Evolutionary conservation across 2,888 invertebrate species (phyloP).

Genomic region (Drosophila vallismaia): DNA sequence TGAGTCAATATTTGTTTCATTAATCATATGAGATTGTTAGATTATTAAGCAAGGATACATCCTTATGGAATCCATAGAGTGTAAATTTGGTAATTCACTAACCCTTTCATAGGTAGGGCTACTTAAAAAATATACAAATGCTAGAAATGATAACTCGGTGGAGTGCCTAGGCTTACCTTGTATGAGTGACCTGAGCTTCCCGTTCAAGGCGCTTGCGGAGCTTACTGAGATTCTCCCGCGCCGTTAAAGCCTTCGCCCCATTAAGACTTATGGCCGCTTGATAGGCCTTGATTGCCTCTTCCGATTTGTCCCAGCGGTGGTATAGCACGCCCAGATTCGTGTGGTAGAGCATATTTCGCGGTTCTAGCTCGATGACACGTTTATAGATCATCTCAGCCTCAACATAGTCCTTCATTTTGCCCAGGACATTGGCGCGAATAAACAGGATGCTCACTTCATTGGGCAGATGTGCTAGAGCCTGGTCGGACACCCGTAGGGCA

Average conservation of each 20-base stretch:
- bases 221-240: constrained; percentile 88
- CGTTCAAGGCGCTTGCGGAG: constrained; percentile 76
- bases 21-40: constrained; percentile 1
- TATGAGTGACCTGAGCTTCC: constrained; percentile 33
- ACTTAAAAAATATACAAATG: background rate
- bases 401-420: constrained; percentile 90
- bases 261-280: constrained; percentile 89
- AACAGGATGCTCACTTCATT: constrained; percentile 92
- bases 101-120: background rate
- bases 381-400: constrained; percentile 93
- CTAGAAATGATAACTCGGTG: background rate
- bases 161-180: constrained; percentile 12
- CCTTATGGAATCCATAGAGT: constrained; percentile 3
- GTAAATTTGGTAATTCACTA: background rate
- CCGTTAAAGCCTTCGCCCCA: constrained; percentile 87
- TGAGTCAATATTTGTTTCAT: background rate
- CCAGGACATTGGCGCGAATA: constrained; percentile 94
- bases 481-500: constrained; percentile 89
- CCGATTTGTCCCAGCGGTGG: constrained; percentile 93
- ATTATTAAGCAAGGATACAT: constrained; percentile 24
- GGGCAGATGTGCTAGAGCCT: constrained; percentile 89
- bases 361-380: constrained; percentile 88
- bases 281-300: constrained; percentile 90
- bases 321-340: constrained; percentile 97
- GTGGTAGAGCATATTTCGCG: constrained; percentile 91